These are phyloP conservation scores for Netelia inedita DNA, from an alignment of 2,888 invertebrate genomes.

Conservation along the genomic window DNA sequence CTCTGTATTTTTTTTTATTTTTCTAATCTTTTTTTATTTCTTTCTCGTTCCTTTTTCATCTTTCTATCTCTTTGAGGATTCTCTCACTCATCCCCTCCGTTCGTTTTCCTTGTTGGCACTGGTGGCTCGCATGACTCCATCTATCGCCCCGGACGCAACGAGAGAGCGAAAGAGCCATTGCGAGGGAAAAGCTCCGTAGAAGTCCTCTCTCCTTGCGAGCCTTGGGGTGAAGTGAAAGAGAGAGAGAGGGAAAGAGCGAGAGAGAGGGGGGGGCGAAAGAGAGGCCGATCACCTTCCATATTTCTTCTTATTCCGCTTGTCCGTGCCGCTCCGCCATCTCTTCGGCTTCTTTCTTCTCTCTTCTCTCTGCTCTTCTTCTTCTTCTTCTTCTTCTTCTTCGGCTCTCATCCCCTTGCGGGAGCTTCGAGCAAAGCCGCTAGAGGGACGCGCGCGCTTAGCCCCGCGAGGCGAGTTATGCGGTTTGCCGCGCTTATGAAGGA, in stretches of 20 bases:
- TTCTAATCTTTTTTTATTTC: constrained; percentile 67
- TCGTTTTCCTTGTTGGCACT: constrained; percentile 68
- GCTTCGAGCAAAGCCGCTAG: constrained; percentile 44
- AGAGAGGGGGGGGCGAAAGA: not conserved
- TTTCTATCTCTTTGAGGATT: constrained; percentile 67
- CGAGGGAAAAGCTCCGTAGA: not conserved
- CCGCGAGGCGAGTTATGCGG: constrained; percentile 80
- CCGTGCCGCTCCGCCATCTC: constrained; percentile 44
- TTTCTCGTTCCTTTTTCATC: constrained; percentile 66
- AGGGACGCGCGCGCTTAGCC: constrained; percentile 57
- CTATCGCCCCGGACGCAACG: constrained; percentile 69
- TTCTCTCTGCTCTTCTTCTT: constrained; percentile 17
- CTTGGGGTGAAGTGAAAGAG: constrained; percentile 1
- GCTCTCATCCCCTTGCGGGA: not conserved
- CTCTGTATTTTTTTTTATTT: constrained; percentile 54
- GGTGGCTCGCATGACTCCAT: constrained; percentile 77
- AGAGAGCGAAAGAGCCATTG: constrained; percentile 43
- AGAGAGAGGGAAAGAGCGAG: constrained; percentile 8
- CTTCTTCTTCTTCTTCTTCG: not conserved
- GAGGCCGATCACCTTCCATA: constrained; percentile 84
- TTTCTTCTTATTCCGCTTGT: constrained; percentile 80
- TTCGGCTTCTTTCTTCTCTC: constrained; percentile 14
- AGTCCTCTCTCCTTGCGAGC: not conserved
- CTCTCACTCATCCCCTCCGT: constrained; percentile 43
- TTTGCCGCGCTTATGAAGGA: constrained; percentile 72